Conservation (phyloP, 2,113 vertebrate genomes). For the Ginglymostoma cirratum region DNA sequence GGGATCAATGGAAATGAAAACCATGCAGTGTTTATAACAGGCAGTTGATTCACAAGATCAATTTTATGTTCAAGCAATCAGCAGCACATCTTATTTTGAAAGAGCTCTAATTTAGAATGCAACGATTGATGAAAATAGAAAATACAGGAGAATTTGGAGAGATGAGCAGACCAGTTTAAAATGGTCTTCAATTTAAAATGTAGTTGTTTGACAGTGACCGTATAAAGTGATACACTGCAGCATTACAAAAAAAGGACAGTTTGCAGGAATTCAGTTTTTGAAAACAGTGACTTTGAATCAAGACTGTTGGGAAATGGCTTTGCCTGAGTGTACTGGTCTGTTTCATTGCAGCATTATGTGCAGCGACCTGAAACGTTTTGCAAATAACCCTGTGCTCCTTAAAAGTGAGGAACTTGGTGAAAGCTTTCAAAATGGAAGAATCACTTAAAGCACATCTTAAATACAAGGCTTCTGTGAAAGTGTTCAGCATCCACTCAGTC, state of each 20-base stretch:
- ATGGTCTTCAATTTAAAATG: background rate
- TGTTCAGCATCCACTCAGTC: background rate
- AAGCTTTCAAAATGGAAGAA: background rate
- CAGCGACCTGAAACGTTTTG: background rate
- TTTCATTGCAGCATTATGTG: constrained; percentile 6
- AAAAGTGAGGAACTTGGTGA: background rate
- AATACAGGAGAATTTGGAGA: background rate
- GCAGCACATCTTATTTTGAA: background rate
- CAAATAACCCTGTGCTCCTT: background rate
- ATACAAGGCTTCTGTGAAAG: background rate
- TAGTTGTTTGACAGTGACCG: background rate
- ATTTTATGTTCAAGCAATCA: background rate
- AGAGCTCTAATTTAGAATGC: background rate
- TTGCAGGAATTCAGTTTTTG: background rate
- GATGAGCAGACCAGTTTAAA: background rate
- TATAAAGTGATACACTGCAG: background rate
- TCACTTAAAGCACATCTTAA: background rate
- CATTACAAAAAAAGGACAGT: background rate
- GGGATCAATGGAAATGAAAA: background rate
- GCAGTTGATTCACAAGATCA: background rate
- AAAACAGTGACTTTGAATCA: background rate
- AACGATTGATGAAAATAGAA: background rate
- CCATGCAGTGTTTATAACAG: background rate
- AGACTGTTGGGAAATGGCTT: background rate
- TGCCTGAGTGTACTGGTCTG: background rate